A percentile compares a stretch with the other conserved stretches of the same genome.
These are phyloP conservation scores for Sipha maydis DNA, from an alignment of 2,888 invertebrate species.

Conservation along the genomic window DNA sequence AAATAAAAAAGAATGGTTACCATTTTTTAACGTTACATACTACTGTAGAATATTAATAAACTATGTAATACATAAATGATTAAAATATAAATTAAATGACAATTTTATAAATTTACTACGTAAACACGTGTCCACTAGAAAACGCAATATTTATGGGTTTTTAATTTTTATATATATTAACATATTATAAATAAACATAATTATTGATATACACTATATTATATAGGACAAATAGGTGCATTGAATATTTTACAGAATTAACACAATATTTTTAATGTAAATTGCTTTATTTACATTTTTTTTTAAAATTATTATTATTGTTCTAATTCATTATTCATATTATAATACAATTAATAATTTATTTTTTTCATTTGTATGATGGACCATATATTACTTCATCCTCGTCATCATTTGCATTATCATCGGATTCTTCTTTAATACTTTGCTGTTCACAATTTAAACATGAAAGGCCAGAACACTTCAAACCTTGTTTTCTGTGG, in stretches of 20 bases:
- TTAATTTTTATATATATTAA: slow-evolving; percentile 15
- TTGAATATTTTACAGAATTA: slow-evolving; percentile 11
- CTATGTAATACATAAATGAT: too few species aligned
- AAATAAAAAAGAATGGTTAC: too few species aligned
- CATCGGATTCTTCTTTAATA: neutral
- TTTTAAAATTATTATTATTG: too few species aligned
- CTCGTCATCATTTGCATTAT: neutral
- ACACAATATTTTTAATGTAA: neutral
- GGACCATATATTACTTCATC: neutral
- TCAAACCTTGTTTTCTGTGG: slow-evolving; percentile 13
- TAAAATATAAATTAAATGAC: too few species aligned
- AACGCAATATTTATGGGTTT: slow-evolving; percentile 22
- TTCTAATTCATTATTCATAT: too few species aligned
- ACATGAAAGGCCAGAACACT: slow-evolving; percentile 11
- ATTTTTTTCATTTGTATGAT: too few species aligned
- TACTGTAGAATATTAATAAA: too few species aligned
- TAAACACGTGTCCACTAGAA: slow-evolving; percentile 15
- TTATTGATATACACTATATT: neutral
- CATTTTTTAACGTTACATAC: too few species aligned
- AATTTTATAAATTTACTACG: too few species aligned
- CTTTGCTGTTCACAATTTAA: neutral
- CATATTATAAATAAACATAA: neutral
- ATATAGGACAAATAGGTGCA: neutral
- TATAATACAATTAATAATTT: too few species aligned
- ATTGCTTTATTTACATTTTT: neutral